Base-by-base conservation (phyloP, 2,113 vertebrate genomes). In the Coptodon rendalli region DNA sequence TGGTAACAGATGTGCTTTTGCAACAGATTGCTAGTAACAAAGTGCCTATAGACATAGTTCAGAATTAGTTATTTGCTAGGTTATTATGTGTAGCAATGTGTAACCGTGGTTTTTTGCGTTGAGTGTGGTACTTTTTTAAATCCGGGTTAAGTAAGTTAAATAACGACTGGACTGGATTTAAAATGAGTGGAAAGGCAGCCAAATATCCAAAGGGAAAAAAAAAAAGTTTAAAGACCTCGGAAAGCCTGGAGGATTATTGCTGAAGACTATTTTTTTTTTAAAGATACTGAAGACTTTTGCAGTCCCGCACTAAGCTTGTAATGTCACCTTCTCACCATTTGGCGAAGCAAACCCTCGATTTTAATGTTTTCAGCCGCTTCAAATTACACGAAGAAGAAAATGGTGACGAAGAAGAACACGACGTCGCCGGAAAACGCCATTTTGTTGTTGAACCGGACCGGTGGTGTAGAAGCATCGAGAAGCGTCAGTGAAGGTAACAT, bases 391-490 rank as follows among this genome's bases (percentile, higher is more conserved):
- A 57, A 7, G 17, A 82, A 4, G 85, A 85, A 82, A 81, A 17
- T 22, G 89, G 82, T 34, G 76, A 85, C 13, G 81, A 87, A 34
- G 83, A 84, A 17, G 81, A 88, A 12, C 50, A 48, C 24, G 52
- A 52, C 54, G 91, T 87, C 93, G 90, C 93, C 91, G 91, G 86
- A 93, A 92, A 86, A 91, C 94, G 94, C 95, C 95, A 95, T 95
- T 96, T 95, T 95, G 87, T 94, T 91, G 90, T 93, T 84, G 84
- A 84, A 53, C 86, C n/a, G 89, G 88, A 95, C 76, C 87, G 84
- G 80, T 17, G 81, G 84, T 78, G 73, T 78, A 85, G 93, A 89
- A 91, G 88, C 66, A 80, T 38, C 59, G 85, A 90, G 92, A 89
- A 92, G 82, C 85, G 27, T 22, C 45, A 19, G 4, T 4, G 17